Base-by-base conservation (phyloP, 2,888 invertebrate species). In the Drosophila prolongata region DNA sequence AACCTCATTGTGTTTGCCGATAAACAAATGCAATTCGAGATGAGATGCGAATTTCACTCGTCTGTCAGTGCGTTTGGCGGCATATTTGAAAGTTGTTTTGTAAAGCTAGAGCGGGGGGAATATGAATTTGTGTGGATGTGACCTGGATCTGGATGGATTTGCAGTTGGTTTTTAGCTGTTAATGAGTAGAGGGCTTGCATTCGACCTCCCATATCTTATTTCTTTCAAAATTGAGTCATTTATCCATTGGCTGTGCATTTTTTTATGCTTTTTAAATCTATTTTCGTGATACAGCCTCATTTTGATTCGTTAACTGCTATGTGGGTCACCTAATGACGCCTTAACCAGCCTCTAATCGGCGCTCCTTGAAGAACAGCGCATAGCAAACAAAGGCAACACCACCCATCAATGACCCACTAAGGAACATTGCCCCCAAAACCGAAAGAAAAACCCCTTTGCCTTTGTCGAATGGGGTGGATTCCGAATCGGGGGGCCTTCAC, bases 1-100 rank as follows among this genome's bases (percentile, higher is more conserved):
- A 62, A 50, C 64, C 62, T 49, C 30, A 42, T 64, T 49, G 35
- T 16, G 24, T n/a, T 24, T 11, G 42, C 10, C 62, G 35, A 62
- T 61, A 46, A 59, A 38, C 60, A 59, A 38, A 64, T 80, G 80
- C 84, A 83, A 80, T 79, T 76, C 58, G 83, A 86, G 78, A 83
- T 86, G 75, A 77, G 75, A 58, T 24, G 70, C 62, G 27, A 62
- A 49, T 62, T 62, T 62, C 62, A 47, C 62, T 44, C 44, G 38
- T 27, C 37, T 37, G 44, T 44, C 52, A 42, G 34, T 42, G 40
- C 37, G 5, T 34, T n/a, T 34, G 47, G 16, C n/a, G 62, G 27
- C 40, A 24, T 11, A 42, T 37, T 49, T 49, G 62, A 64, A 62
- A 49, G 61, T 61, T 47, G 62, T 62, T 62, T 64, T 49, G 62